These are phyloP conservation scores for Gobiocypris rarus DNA, from an alignment of 2,113 vertebrate species.

Conservation along the genomic window DNA sequence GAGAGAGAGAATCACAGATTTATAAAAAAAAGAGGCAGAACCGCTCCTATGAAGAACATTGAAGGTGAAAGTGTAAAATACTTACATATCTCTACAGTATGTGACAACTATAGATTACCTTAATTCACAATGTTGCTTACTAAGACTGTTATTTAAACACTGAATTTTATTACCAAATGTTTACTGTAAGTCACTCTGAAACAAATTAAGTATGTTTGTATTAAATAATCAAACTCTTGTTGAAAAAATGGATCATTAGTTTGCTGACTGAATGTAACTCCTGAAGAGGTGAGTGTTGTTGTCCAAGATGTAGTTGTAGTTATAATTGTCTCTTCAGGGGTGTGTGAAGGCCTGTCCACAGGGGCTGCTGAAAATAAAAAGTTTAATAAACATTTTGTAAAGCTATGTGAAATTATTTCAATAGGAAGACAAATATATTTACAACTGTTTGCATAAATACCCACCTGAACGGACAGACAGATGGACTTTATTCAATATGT, in stretches of 20 bases:
- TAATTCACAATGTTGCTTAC: no score
- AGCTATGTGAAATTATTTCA: background rate
- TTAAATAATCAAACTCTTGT: background rate
- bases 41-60: no score
- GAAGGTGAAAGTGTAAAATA: no score
- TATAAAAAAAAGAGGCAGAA: no score
- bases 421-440: background rate
- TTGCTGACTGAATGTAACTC: background rate
- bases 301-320: background rate
- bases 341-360: background rate
- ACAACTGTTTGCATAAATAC: background rate
- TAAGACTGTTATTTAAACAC: no score
- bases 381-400: background rate
- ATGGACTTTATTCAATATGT: slow-evolving; percentile 9
- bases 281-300: background rate
- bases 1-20: background rate
- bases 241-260: background rate
- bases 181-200: no score
- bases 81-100: no score
- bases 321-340: background rate
- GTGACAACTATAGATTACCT: no score
- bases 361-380: background rate
- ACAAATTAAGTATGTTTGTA: background rate
- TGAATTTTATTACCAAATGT: no score
- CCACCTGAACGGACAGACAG: slow-evolving; percentile 49